Evolutionary conservation across 2,113 vertebrate genomes (phyloP).

Genomic region (Tyrannus savana): DNA sequence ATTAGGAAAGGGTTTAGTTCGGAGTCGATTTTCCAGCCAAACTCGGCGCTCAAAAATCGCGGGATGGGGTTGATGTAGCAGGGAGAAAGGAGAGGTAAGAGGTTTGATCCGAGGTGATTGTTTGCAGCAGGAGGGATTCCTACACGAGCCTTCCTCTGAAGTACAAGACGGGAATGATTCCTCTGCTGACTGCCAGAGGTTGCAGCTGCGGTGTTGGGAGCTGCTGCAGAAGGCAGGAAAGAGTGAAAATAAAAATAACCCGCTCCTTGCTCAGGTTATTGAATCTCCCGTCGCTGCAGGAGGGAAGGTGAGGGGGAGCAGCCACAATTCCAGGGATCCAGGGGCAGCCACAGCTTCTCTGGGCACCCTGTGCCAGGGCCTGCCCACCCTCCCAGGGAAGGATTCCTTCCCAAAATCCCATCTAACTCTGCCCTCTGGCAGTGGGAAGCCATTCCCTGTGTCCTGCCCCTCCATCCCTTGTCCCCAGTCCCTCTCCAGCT

Average conservation of each 20-base stretch:
- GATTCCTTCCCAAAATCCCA: not conserved
- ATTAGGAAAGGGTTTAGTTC: fast-evolving
- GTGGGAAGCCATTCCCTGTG: not conserved
- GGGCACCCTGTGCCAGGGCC: not conserved
- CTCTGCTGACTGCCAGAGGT: not conserved
- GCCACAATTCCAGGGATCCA: not conserved
- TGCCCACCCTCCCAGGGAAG: not conserved
- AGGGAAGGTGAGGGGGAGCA: not conserved
- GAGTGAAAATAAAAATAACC: not conserved
- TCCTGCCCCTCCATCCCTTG: not conserved
- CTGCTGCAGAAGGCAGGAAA: not conserved
- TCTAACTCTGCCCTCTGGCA: not conserved
- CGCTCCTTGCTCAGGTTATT: fast-evolving
- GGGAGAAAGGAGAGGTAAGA: fast-evolving
- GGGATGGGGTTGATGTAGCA: fast-evolving
- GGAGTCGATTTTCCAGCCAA: not conserved
- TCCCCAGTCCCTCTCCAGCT: not conserved
- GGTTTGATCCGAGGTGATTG: fast-evolving
- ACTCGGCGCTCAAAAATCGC: not conserved
- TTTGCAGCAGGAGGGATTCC: not conserved
- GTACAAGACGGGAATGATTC: fast-evolving
- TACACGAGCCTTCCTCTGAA: not conserved
- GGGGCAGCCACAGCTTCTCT: not conserved
- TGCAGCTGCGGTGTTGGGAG: not conserved
- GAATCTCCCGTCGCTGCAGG: not conserved